These are phyloP conservation scores for Actenoides lindsayi DNA, from an alignment of 2,113 vertebrate genomes.

Conservation along the genomic window DNA sequence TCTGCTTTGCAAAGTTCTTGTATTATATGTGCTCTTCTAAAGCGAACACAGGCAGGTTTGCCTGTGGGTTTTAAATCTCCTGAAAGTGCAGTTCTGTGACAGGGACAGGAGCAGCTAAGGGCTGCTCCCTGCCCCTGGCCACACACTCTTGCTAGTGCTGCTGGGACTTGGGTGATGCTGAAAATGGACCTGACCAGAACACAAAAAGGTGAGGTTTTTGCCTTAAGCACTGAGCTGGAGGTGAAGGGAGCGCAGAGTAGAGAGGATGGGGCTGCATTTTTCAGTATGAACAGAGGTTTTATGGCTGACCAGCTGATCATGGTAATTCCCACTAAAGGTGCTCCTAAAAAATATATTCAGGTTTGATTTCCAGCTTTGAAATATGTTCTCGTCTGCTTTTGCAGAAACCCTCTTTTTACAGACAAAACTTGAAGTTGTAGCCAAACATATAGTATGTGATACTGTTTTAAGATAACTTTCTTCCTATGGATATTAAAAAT, in stretches of 20 bases:
- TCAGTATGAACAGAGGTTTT: not conserved
- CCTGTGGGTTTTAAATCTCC: not conserved
- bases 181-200: not conserved
- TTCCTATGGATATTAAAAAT: not conserved
- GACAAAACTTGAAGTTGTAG: not conserved
- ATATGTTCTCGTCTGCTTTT: not conserved
- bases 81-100: rapidly evolving
- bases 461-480: not conserved
- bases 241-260: not conserved
- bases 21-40: not conserved
- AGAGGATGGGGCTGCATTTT: not conserved
- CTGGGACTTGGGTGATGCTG: not conserved
- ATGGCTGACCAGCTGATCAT: rapidly evolving
- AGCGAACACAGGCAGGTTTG: not conserved
- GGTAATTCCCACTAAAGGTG: not conserved
- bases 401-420: not conserved
- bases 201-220: not conserved
- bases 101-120: too few relatives aligned
- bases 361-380: not conserved
- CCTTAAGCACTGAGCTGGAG: not conserved
- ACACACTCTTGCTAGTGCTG: rapidly evolving
- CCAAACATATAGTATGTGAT: not conserved
- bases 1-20: not conserved
- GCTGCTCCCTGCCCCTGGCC: not conserved
- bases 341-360: not conserved